A percentile compares a stretch with the other conserved stretches of the same genome.
Evolutionary conservation across 2,797 vertebrate species (phyloP).

Genomic region (Dromococcyx pavoninus): DNA sequence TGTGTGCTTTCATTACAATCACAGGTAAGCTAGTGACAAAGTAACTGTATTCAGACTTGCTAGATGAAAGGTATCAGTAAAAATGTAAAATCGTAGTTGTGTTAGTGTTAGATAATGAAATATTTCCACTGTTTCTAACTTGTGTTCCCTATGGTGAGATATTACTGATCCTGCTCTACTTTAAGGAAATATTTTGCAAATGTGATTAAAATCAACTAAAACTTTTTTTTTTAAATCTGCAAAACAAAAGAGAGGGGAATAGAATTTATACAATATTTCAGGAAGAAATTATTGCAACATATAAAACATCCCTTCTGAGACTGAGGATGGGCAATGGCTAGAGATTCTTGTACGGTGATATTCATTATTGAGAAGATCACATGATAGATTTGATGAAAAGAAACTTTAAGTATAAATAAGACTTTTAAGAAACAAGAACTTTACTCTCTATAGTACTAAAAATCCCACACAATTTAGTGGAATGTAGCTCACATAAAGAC

Average conservation of each 20-base stretch:
- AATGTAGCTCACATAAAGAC: not conserved
- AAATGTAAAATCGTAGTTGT: not conserved
- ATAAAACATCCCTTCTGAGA: not conserved
- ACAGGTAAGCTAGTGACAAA: not conserved
- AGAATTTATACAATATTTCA: not conserved
- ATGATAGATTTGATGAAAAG: not conserved
- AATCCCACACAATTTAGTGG: not conserved
- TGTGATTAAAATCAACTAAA: not conserved
- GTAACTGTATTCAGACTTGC: not conserved
- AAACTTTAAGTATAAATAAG: not conserved
- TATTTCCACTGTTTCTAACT: not conserved
- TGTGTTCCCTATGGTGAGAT: not conserved
- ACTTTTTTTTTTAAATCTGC: not conserved
- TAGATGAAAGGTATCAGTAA: not conserved
- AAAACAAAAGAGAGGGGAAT: not conserved
- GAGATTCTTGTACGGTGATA: not conserved
- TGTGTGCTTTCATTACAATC: not conserved
- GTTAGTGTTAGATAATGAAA: not conserved
- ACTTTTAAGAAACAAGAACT: not conserved
- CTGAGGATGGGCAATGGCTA: not conserved
- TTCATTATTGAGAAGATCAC: not conserved
- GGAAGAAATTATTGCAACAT: not conserved
- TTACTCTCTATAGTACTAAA: not conserved
- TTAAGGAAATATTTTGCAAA: not conserved
- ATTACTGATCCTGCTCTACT: not conserved